A percentile compares a stretch with the other conserved stretches of the same genome.
phyloP scores from a whole-genome alignment of 2,888 invertebrate species.

The Strigamia maritima region DNA sequence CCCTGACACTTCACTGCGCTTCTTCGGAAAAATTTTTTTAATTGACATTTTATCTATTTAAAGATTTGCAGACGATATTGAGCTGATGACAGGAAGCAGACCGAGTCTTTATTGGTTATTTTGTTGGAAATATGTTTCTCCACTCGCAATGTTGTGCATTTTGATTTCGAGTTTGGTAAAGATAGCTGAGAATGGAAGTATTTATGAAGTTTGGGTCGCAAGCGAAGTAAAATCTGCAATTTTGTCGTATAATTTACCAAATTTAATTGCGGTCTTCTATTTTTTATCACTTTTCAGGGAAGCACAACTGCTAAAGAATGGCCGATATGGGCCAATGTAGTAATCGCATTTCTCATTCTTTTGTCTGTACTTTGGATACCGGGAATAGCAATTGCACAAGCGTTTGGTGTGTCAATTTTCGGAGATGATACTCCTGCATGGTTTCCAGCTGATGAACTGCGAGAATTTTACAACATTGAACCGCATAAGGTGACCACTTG shows the following conservation, averaged over 20 bases:
- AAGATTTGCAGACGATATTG: slow-evolving; percentile 89
- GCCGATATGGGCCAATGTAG: slow-evolving; percentile 77
- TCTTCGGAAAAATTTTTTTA: neutral
- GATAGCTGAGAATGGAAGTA: slow-evolving; percentile 73
- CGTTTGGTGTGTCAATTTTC: slow-evolving; percentile 73
- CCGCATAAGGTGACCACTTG: slow-evolving; percentile 69
- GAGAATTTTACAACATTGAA: slow-evolving; percentile 83
- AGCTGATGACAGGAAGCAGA: slow-evolving; percentile 87
- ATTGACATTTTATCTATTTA: neutral
- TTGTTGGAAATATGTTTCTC: slow-evolving; percentile 92
- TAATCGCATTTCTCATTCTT: slow-evolving; percentile 70
- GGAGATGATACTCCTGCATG: slow-evolving; percentile 87
- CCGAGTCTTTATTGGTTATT: slow-evolving; percentile 87
- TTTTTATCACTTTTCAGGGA: slow-evolving; percentile 57
- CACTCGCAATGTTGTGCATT: slow-evolving; percentile 81
- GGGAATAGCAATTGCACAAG: slow-evolving; percentile 71
- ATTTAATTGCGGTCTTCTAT: neutral
- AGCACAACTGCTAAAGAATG: slow-evolving; percentile 73
- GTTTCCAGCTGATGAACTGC: slow-evolving; percentile 84
- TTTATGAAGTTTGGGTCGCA: slow-evolving; percentile 73
- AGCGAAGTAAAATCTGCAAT: slow-evolving; percentile 42
- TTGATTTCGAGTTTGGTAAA: slow-evolving; percentile 78
- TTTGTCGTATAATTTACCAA: neutral
- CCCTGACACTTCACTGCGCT: too few species aligned
- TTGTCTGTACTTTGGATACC: slow-evolving; percentile 88